phyloP scores from a whole-genome alignment of 1,140 invertebrate genomes.

The Trigoniulus corallinus region DNA sequence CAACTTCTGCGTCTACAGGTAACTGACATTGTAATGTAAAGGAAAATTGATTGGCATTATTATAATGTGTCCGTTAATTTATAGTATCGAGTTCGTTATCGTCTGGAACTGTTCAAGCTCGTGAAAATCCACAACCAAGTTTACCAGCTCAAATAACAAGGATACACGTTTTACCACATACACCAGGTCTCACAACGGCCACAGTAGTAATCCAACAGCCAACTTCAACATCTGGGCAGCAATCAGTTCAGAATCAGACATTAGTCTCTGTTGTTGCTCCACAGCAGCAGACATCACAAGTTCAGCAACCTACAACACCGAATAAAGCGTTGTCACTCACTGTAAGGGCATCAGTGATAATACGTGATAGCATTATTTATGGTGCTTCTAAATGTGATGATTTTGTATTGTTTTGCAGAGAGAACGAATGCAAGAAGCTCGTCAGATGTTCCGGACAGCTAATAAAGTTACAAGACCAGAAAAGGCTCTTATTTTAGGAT shows the following conservation, averaged over 20 bases:
- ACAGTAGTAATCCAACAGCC: too few species aligned
- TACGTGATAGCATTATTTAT: background rate
- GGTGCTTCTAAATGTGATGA: background rate
- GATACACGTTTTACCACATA: too few species aligned
- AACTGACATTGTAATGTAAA: too few species aligned
- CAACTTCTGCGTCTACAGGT: background rate
- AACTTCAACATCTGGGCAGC: too few species aligned
- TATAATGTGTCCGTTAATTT: too few species aligned
- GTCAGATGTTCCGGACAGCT: conserved; percentile 91
- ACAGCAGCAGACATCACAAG: background rate
- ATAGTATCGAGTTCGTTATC: too few species aligned
- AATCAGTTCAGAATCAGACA: too few species aligned
- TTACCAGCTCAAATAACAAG: too few species aligned
- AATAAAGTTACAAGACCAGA: conserved; percentile 90
- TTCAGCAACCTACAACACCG: conserved; percentile 14
- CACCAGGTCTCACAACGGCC: too few species aligned
- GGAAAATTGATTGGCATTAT: too few species aligned
- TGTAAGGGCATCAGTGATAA: conserved; percentile 31
- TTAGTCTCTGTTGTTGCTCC: background rate
- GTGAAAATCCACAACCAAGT: too few species aligned
- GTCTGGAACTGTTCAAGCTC: too few species aligned
- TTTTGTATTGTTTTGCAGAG: conserved; percentile 29
- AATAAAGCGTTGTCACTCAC: conserved; percentile 56
- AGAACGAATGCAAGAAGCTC: conserved; percentile 91
- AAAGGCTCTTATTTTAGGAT: conserved; percentile 91